Base-by-base conservation (phyloP, 2,797 vertebrate genomes). In the Fundulus diaphanus region DNA sequence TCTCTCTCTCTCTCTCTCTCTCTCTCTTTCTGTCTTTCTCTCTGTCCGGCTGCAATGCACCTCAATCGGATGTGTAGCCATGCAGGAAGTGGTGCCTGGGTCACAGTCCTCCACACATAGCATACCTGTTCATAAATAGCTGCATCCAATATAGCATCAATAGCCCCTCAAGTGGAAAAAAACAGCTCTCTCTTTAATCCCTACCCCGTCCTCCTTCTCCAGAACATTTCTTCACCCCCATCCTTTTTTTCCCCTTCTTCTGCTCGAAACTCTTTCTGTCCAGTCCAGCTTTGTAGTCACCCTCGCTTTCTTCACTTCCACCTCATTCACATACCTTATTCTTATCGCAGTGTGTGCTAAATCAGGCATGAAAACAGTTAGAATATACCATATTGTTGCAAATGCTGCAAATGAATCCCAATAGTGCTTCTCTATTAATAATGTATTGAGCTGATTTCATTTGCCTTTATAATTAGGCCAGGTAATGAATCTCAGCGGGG, bases 381-480 rank as follows among this genome's bases (percentile, higher is more conserved):
- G 89, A 94, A 93, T 93, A 93, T 93, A 92, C 94, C 86, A 94
- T 93, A 94, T 94, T 93, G 91, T 94, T 87, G 91, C 90, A 92
- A 92, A 94, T 88, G 86, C 91, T 80, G 87, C 91, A 94, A 94
- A 93, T 92, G 89, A 95, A 94, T 93, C 89, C 87, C 94, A 93
- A 95, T 94, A 87, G 86, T 69, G 74, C 80, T 78, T 70, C 78
- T 85, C 85, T 90, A 95, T 96, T 96, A 95, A 96, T 95, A 94
- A 95, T 95, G 94, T 93, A 95, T 95, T 81, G 77, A 89, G 91
- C 91, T 96, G 95, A 97, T 97, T 96, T 96, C 95, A 97, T 97
- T 97, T 97, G 96, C 96, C 95, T 97, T 97, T 96, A 95, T 96
- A 96, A 97, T 97, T 95, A 96, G 94, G 87, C 85, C 87, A 81